Base-by-base conservation (phyloP, 2,797 vertebrate species). In the Phataginus tricuspis region DNA sequence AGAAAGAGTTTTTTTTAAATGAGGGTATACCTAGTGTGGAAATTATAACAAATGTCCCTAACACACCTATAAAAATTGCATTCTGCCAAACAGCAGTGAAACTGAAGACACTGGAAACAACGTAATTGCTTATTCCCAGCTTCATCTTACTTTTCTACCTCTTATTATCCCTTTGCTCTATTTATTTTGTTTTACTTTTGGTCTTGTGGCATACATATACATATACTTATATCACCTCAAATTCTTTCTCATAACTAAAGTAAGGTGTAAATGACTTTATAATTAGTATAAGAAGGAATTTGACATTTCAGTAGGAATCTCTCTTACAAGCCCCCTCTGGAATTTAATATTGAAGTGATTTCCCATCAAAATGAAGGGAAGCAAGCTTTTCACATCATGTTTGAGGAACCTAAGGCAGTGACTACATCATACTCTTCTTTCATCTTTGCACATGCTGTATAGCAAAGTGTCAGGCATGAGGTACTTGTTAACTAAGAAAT, bases 251-350 rank as follows among this genome's bases (percentile, higher is more conserved):
- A 55, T 45, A 88, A 27, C 27, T 45, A 45, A 74, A 78, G 34
- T 64, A 63, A 85, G 25, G 37, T 72, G 39, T 42, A 53, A 29
- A 51, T 75, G 16, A 37, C 37, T 72, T 72, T 29, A 53, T 51
- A 72, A 39, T 15, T 51, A 59, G 11, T 34, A 0, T n/a, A 69
- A 80, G 39, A 95, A 93, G 13, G 5, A 45, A 45, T 75, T 69
- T 74, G 68, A 27, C 42, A 68, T 91, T 94, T 95, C 29, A 74
- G 57, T 37, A 89, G 63, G 34, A 93, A 53, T 72, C 79, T 57
- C 37, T 78, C 68, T 86, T 11, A 82, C 4, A 90, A 66, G 23
- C 27, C 19, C 59, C 59, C 13, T 64, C 27, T 86, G 68, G 57
- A 91, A 90, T 51, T 45, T 78, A 77, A 75, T 23, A 53, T 2